A percentile compares a stretch with the other conserved stretches of the same genome.
Conservation (phyloP, 2,888 invertebrate species). For the Mythimna impura region DNA sequence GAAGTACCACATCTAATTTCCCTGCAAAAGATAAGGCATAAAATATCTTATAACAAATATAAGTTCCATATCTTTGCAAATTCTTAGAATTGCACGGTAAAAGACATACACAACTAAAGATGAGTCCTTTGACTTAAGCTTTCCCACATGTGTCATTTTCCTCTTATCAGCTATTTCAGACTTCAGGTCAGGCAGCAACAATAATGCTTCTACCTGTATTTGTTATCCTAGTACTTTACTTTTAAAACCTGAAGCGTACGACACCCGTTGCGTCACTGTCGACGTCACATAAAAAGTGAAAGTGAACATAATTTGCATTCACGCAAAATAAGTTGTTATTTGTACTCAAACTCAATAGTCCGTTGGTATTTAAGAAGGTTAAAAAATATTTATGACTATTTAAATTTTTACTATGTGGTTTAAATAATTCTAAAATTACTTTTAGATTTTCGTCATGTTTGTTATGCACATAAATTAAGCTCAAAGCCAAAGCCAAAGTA, state of each 20-base stretch:
- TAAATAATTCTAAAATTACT: not conserved
- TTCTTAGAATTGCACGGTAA: too few species aligned
- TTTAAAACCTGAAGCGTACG: slow-evolving; percentile 23
- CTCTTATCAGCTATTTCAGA: not conserved
- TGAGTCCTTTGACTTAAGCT: not conserved
- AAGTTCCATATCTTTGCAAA: too few species aligned
- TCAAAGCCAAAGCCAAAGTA: not conserved
- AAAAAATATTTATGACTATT: not conserved
- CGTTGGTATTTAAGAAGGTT: not conserved
- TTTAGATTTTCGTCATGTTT: not conserved
- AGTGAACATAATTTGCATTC: not conserved
- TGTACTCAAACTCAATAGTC: not conserved
- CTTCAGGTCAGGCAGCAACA: not conserved
- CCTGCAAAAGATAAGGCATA: too few species aligned
- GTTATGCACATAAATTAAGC: not conserved
- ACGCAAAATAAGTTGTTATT: not conserved
- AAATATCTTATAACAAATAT: too few species aligned
- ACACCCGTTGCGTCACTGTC: slow-evolving; percentile 12
- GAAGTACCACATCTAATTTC: too few species aligned
- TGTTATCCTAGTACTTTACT: slow-evolving; percentile 19
- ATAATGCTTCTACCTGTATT: not conserved
- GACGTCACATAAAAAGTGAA: slow-evolving; percentile 12
- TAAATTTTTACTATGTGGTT: not conserved
- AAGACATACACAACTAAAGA: too few species aligned
- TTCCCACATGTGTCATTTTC: not conserved